Percentiles rank a stretch among this genome's conserved stretches.
These are phyloP conservation scores for Lepilemur ruficaudatus DNA, from an alignment of 2,797 vertebrate genomes.

Conservation along the genomic window DNA sequence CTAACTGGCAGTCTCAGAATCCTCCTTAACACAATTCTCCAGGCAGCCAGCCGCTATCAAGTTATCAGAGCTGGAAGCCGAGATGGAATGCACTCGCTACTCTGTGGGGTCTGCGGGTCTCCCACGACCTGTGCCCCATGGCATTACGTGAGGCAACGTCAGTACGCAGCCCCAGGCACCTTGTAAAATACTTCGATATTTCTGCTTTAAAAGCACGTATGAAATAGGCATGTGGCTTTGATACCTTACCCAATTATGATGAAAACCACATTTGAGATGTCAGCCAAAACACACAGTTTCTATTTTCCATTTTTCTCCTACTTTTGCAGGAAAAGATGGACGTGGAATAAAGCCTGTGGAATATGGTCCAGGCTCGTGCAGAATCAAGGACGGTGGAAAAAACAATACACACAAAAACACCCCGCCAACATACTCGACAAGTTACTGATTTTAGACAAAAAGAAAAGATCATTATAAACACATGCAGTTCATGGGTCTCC, in stretches of 20 bases:
- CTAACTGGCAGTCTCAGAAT: neutral
- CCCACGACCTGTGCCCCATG: accelerated
- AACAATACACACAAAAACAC: neutral
- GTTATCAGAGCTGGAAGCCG: accelerated
- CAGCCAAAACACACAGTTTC: neutral
- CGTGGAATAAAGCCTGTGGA: neutral
- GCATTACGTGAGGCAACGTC: accelerated
- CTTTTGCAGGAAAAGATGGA: neutral
- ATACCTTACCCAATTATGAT: neutral
- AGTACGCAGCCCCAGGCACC: neutral
- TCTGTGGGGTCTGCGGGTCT: accelerated
- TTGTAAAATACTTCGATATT: neutral
- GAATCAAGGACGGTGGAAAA: neutral
- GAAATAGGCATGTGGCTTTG: neutral
- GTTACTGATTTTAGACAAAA: neutral
- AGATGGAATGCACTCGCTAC: accelerated
- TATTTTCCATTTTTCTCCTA: neutral
- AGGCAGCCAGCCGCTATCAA: accelerated
- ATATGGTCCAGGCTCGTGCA: accelerated
- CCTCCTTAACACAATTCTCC: neutral
- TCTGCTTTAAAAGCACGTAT: neutral
- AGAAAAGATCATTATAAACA: neutral
- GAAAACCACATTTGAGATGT: neutral
- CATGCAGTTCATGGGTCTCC: accelerated
- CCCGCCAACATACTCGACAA: accelerated